These are phyloP conservation scores for Julus scanicus DNA, from an alignment of 2,888 invertebrate species.

Conservation along the genomic window DNA sequence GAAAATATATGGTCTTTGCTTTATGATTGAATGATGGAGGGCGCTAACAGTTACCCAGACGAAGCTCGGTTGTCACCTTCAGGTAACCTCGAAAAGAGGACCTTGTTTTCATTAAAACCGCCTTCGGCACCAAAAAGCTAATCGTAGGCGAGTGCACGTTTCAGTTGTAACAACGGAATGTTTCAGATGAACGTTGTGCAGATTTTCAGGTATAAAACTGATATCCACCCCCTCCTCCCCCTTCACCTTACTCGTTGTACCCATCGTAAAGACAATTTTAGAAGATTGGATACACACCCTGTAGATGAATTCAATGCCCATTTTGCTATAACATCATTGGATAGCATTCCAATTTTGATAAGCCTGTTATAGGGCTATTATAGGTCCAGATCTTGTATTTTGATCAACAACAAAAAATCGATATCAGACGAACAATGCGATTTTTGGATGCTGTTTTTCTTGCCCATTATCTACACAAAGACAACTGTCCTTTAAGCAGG, in stretches of 20 bases:
- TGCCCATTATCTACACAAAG: too few relatives aligned
- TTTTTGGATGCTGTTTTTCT: too few relatives aligned
- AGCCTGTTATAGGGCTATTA: too few relatives aligned
- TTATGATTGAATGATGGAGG: constrained; percentile 42
- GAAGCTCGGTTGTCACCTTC: constrained; percentile 46
- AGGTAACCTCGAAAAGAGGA: constrained; percentile 52
- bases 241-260: not conserved
- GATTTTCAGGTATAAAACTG: not conserved
- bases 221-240: not conserved
- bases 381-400: too few relatives aligned
- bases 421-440: too few relatives aligned
- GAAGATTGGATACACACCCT: not conserved
- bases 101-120: constrained; percentile 52
- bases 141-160: constrained; percentile 52
- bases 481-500: too few relatives aligned
- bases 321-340: too few relatives aligned
- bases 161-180: constrained; percentile 39
- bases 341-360: too few relatives aligned
- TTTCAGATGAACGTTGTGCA: constrained; percentile 32
- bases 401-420: too few relatives aligned
- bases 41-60: constrained; percentile 36
- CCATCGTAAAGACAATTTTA: not conserved
- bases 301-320: too few relatives aligned
- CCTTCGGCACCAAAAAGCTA: constrained; percentile 50
- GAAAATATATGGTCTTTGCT: constrained; percentile 21